Evolutionary conservation across 2,797 vertebrate genomes (phyloP).

Genomic region (Chelmon rostratus): DNA sequence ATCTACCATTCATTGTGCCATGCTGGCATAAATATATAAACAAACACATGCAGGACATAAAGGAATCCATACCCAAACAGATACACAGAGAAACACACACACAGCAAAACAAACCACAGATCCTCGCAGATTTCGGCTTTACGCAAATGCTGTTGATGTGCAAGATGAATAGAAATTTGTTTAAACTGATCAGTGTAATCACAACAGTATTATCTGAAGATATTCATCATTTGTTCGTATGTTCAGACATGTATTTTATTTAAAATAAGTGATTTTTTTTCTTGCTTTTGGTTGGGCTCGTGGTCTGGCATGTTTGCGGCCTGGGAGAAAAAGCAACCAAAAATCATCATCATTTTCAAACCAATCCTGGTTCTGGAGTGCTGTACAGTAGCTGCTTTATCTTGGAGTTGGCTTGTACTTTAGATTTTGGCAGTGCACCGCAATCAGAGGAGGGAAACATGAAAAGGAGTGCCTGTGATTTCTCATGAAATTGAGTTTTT

Average conservation of each 20-base stretch:
- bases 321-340: neutral
- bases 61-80: neutral
- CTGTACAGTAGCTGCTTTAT: slow-evolving; percentile 9
- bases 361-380: neutral
- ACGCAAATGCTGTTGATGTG: neutral
- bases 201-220: neutral
- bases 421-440: slow-evolving; percentile 14
- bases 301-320: neutral
- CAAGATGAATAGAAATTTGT: neutral
- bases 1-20: neutral
- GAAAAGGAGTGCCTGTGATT: neutral
- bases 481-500: neutral
- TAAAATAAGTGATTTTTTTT: too few species aligned
- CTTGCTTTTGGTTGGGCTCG: neutral
- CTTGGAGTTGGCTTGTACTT: slow-evolving; percentile 11
- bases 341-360: slow-evolving; percentile 18
- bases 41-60: neutral
- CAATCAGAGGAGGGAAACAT: neutral
- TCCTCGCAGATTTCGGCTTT: neutral
- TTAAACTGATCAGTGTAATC: neutral
- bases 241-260: too few species aligned
- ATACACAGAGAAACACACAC: neutral
- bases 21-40: neutral
- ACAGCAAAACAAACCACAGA: neutral
- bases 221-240: neutral